A percentile compares a stretch with the other conserved stretches of the same genome.
Conservation (phyloP, 2,113 vertebrate genomes). For the Myotis yumanensis region DNA sequence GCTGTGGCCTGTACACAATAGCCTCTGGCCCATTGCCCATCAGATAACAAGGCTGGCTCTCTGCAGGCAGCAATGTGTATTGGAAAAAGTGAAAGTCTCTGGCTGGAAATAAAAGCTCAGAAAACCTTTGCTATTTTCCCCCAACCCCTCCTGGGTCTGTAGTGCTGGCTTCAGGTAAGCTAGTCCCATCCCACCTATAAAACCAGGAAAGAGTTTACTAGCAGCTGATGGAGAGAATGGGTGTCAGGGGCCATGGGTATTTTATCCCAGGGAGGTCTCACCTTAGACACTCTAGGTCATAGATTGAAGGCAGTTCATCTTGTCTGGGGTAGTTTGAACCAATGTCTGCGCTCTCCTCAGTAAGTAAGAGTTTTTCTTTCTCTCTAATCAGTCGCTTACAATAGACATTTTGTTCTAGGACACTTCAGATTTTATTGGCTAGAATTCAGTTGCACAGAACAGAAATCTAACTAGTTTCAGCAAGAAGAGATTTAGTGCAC, state of each 20-base stretch:
- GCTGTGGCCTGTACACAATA: conserved; percentile 87
- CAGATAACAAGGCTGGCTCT: conserved; percentile 80
- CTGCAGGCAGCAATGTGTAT: conserved; percentile 58
- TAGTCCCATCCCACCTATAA: conserved; percentile 42
- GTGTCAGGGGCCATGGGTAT: background rate
- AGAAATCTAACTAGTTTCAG: conserved; percentile 33
- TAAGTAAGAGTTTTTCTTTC: conserved; percentile 38
- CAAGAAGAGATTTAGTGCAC: conserved; percentile 8
- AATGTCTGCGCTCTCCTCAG: background rate
- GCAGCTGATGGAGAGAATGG: background rate
- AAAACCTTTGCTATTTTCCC: conserved; percentile 67
- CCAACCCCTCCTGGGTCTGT: conserved; percentile 44
- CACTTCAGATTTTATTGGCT: background rate
- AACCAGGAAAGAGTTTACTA: conserved; percentile 46
- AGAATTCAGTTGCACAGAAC: conserved; percentile 12
- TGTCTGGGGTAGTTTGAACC: background rate
- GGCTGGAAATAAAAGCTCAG: conserved; percentile 79
- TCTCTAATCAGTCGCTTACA: background rate
- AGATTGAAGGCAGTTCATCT: background rate
- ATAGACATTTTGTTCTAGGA: conserved; percentile 45
- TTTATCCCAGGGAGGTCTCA: conserved; percentile 1
- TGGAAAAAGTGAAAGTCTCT: conserved; percentile 85
- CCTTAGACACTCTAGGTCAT: background rate
- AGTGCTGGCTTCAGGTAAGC: background rate
- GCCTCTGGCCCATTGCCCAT: conserved; percentile 88